Evolutionary conservation across 2,888 invertebrate genomes (phyloP).

Genomic region (Callosobruchus maculatus): DNA sequence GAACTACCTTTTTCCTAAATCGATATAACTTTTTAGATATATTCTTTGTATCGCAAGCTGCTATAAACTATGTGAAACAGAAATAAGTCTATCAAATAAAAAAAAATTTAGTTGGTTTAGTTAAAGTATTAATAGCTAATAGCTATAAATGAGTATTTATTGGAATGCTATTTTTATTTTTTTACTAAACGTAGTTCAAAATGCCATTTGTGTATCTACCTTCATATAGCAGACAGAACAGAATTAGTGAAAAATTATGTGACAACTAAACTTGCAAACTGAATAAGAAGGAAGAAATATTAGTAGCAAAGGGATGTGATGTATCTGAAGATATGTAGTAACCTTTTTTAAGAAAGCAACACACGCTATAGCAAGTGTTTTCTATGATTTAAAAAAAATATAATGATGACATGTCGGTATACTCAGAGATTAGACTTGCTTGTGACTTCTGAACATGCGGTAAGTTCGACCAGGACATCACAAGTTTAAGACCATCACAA

Average conservation of each 20-base stretch:
- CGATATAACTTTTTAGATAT: too few relatives aligned
- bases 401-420: not conserved
- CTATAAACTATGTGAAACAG: too few relatives aligned
- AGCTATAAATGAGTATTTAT: too few relatives aligned
- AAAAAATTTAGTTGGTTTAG: too few relatives aligned
- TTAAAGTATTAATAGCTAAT: too few relatives aligned
- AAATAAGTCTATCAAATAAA: too few relatives aligned
- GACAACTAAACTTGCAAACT: slow-evolving; percentile 6
- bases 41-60: too few relatives aligned
- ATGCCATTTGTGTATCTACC: not conserved
- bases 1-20: too few relatives aligned
- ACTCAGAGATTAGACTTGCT: not conserved
- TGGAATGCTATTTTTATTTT: too few relatives aligned
- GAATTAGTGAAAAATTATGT: slow-evolving; percentile 19
- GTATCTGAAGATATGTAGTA: slow-evolving; percentile 1
- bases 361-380: slow-evolving; percentile 29
- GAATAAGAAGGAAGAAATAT: slow-evolving; percentile 14
- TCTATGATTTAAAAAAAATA: not conserved
- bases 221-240: slow-evolving; percentile 10
- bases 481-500: not conserved
- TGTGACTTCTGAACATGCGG: not conserved
- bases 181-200: not conserved
- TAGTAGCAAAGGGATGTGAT: slow-evolving; percentile 10
- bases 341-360: slow-evolving; percentile 11
- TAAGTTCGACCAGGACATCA: not conserved